Percentiles rank a stretch among this genome's conserved stretches.
Conservation (phyloP, 37 sponge, comb jelly and placozoan genomes). For the Oopsacas minuta region DNA sequence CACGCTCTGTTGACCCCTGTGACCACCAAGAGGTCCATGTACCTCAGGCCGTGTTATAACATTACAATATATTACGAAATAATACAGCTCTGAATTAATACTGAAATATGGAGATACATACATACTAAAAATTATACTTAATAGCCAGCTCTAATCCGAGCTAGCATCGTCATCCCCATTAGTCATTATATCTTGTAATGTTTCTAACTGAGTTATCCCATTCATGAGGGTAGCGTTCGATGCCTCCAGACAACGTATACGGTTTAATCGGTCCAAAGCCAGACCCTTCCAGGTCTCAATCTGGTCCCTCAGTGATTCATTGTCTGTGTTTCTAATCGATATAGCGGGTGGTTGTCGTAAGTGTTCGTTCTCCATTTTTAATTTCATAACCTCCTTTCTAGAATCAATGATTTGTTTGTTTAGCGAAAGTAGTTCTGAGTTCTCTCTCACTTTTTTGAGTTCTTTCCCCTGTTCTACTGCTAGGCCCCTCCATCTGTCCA, state of each 20-base stretch:
- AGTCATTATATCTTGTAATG: constrained; percentile 12
- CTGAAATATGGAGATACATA: neutral
- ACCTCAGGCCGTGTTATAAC: no score
- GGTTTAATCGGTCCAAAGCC: neutral
- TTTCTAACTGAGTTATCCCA: neutral
- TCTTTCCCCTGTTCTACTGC: neutral
- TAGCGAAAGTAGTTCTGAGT: neutral
- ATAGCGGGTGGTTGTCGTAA: neutral
- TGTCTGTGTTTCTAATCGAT: neutral
- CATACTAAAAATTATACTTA: neutral
- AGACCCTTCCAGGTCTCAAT: neutral
- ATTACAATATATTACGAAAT: no score
- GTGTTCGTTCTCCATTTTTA: neutral
- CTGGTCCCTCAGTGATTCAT: neutral
- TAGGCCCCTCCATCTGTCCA: neutral
- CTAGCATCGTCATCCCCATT: neutral
- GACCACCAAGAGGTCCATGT: no score
- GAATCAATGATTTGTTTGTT: neutral
- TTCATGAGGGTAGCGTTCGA: neutral
- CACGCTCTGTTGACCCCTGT: no score
- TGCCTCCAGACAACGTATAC: neutral
- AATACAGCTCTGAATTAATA: neutral
- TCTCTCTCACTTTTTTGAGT: neutral
- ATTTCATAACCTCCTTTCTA: neutral
- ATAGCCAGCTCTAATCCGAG: neutral